Base-by-base conservation (phyloP, 1,140 invertebrate species). In the Sinonovacula constricta region DNA sequence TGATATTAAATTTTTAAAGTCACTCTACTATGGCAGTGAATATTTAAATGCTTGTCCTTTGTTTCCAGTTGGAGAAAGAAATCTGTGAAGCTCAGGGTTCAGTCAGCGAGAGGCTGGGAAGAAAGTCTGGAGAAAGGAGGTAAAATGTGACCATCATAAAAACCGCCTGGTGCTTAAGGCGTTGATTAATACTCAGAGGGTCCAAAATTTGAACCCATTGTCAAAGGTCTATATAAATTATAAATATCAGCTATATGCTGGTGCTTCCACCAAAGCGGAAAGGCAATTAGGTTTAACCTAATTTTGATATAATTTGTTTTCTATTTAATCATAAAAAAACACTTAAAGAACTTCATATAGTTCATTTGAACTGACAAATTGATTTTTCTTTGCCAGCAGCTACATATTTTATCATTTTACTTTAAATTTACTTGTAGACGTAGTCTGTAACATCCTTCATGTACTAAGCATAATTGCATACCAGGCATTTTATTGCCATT, bases 81-180 rank as follows among this genome's bases (percentile, higher is more conserved):
- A 81, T 84, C 30, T 69, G 79, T 22, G 83, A 84, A 0, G 70
- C 79, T 31, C 71, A 81, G 30, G 67, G 62, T 36, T 78, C 79
- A 26, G 53, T 84, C 30, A 65, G 60, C n/a, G 79, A 82, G 56
- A 84, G 79, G 54, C 67, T 84, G 31, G 83, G 83, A 24, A 28
- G 24, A 1, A 76, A 67, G 56, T 76, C 72, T 10, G 66, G 30
- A 54, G 45, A 69, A 33, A 69, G 31, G 31, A 22, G 49, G 34
- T 45, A 18, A 24, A n/a, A n/a, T n/a, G n/a, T n/a, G n/a, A n/a
- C n/a, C n/a, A n/a, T n/a, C n/a, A n/a, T n/a, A n/a, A n/a, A n/a
- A n/a, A n/a, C n/a, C n/a, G n/a, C n/a, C n/a, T n/a, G n/a, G 39
- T 67, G 1, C 15, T 4, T 14, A 34, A 49, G 31, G 10, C n/a